Evolutionary conservation across 1,140 invertebrate species (phyloP).

Genomic region (Danaus plexippus): DNA sequence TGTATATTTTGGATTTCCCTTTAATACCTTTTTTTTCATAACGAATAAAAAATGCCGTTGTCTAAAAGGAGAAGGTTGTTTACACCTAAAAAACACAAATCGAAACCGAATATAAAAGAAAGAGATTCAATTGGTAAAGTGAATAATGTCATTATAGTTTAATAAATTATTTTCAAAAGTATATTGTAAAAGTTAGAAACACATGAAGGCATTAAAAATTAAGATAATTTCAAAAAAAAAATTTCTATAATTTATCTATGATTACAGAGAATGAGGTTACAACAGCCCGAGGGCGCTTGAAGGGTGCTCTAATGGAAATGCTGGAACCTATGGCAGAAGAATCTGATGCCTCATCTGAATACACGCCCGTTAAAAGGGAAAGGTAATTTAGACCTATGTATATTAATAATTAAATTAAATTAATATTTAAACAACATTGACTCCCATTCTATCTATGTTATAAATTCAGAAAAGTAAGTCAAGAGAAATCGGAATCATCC

Average conservation of each 20-base stretch:
- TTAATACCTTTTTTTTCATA: background rate
- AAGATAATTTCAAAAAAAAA: conserved; percentile 11
- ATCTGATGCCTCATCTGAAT: conserved; percentile 62
- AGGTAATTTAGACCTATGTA: conserved; percentile 22
- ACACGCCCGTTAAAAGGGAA: conserved; percentile 38
- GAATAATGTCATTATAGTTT: background rate
- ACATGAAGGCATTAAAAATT: background rate
- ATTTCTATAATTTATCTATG: background rate
- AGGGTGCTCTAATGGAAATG: conserved; percentile 76
- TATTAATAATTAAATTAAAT: no score
- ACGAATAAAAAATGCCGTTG: conserved; percentile 23
- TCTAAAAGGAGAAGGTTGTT: conserved; percentile 54
- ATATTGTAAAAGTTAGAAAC: background rate
- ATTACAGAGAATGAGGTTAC: conserved; percentile 64
- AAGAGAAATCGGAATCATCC: conserved; percentile 25
- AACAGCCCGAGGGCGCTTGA: conserved; percentile 76
- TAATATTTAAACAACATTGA: background rate
- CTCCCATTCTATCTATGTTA: background rate
- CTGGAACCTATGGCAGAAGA: conserved; percentile 73
- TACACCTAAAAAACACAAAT: conserved; percentile 42
- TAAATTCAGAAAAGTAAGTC: conserved; percentile 29
- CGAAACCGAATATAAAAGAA: conserved; percentile 21
- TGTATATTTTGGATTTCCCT: no score
- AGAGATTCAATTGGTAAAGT: conserved; percentile 10
- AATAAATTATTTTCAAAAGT: conserved; percentile 6